These are phyloP conservation scores for Odontophorus gujanensis DNA, from an alignment of 2,113 vertebrate species.

Conservation along the genomic window DNA sequence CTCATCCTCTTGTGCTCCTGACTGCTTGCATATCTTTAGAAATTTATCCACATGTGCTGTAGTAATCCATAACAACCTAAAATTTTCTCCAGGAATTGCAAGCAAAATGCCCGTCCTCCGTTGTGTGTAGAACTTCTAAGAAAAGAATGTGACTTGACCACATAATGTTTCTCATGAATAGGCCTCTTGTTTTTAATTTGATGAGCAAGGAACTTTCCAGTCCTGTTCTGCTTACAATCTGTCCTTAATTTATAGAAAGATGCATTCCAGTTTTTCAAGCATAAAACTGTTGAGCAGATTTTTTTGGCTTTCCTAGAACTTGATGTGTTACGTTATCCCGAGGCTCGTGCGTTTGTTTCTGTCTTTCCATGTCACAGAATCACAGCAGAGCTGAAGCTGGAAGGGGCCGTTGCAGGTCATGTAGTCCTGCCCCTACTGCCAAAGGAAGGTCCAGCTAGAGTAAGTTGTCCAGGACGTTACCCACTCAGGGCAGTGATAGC, in stretches of 20 bases:
- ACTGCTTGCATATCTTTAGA: neutral
- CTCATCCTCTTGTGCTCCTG: neutral
- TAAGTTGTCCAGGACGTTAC: neutral
- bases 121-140: constrained; percentile 26
- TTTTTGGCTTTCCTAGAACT: constrained; percentile 52
- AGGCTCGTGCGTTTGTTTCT: constrained; percentile 4
- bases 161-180: constrained; percentile 74
- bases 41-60: neutral
- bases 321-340: constrained; percentile 25
- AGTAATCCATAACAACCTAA: neutral
- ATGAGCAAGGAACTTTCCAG: constrained; percentile 80
- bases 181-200: constrained; percentile 80
- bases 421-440: neutral
- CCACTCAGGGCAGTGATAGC: neutral
- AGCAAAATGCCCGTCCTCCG: neutral
- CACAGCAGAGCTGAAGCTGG: neutral
- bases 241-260: constrained; percentile 80
- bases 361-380: neutral
- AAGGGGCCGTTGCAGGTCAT: neutral
- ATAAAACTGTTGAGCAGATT: constrained; percentile 55
- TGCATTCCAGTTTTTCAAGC: constrained; percentile 75
- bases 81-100: constrained; percentile 4
- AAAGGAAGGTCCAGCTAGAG: neutral
- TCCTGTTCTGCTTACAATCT: constrained; percentile 74
- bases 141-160: constrained; percentile 73